Base-by-base conservation (phyloP, 2,888 invertebrate species). In the Parascotia fuliginaria region DNA sequence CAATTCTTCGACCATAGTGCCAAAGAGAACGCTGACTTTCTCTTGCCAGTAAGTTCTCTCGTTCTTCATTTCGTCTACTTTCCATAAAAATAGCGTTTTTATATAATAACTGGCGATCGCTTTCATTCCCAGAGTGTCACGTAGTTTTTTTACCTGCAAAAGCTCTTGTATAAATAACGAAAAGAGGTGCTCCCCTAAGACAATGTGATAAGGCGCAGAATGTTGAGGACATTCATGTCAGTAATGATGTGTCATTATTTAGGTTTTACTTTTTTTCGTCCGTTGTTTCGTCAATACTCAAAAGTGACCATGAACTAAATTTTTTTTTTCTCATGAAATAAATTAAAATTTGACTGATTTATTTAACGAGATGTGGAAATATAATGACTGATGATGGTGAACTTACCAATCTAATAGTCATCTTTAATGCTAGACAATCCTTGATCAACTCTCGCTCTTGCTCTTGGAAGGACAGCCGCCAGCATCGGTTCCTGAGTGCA, bases 401-500 rank as follows among this genome's bases (percentile, higher is more conserved):
- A n/a, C n/a, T 78, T 42, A 93, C 85, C 76, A 93, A 60, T 73
- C 89, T 78, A 15, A 93, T 84, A 4, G 86, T 83, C 12, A 78
- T 84, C 70, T 93, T 93, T 41, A 93, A 62, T 13, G 79, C 79
- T 28, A 82, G 71, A 58, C 85, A 85, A 12, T 86, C 87, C 48
- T 87, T 80, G 42, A 94, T 84, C 55, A 93, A 66, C 19, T 89
- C 85, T 15, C 87, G 83, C 70, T 94, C 94, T 54, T 90, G 90
- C 42, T 91, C 87, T 56, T 93, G 93, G 72, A 94, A 94, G 7
- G 93, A 93, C n/a, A 93, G 82, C 11, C 94, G 80, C 94, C 94
- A 94, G 61, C 89, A 87, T 0, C 85, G 71, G 58, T 80, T 83
- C 54, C 73, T 79, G 3, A 63, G 31, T 0, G 53, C 60, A 7